Evolutionary conservation across 2,797 vertebrate species (phyloP).

Genomic region (Zenarchopterus dispar): DNA sequence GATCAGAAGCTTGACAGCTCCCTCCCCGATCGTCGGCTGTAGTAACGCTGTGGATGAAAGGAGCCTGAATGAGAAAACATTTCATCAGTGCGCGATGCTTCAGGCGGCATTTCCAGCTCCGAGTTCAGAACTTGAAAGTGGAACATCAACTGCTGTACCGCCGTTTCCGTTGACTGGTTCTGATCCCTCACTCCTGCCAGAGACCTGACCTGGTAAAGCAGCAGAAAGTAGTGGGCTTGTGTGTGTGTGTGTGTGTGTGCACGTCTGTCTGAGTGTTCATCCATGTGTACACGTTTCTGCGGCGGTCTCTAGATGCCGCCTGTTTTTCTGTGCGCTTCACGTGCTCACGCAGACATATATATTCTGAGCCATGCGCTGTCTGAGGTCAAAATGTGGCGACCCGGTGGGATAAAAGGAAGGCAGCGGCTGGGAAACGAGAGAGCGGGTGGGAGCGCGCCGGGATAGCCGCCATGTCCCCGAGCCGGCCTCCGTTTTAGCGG

Average conservation of each 20-base stretch:
- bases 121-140: conserved; percentile 62
- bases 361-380: conserved; percentile 45
- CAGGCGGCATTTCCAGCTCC: conserved; percentile 26
- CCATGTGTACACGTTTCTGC: conserved; percentile 44
- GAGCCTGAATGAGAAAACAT: conserved; percentile 22
- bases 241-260: conserved; percentile 44
- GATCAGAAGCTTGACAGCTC: not conserved
- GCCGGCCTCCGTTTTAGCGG: conserved; percentile 40
- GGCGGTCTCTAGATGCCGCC: conserved; percentile 33
- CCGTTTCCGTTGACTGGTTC: conserved; percentile 53
- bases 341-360: conserved; percentile 10
- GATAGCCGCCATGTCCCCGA: conserved; percentile 50
- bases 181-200: conserved; percentile 44
- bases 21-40: not conserved
- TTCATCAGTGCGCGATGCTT: conserved; percentile 20
- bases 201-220: conserved; percentile 73
- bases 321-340: conserved; percentile 11
- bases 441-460: conserved; percentile 43
- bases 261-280: conserved; percentile 46
- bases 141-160: conserved; percentile 57
- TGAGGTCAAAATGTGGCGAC: conserved; percentile 62
- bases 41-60: not conserved
- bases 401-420: conserved; percentile 64
- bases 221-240: conserved; percentile 40
- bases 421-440: conserved; percentile 61